A percentile compares a stretch with the other conserved stretches of the same genome.
phyloP scores from a whole-genome alignment of 1,140 invertebrate genomes.

The Phthorimaea operculella region DNA sequence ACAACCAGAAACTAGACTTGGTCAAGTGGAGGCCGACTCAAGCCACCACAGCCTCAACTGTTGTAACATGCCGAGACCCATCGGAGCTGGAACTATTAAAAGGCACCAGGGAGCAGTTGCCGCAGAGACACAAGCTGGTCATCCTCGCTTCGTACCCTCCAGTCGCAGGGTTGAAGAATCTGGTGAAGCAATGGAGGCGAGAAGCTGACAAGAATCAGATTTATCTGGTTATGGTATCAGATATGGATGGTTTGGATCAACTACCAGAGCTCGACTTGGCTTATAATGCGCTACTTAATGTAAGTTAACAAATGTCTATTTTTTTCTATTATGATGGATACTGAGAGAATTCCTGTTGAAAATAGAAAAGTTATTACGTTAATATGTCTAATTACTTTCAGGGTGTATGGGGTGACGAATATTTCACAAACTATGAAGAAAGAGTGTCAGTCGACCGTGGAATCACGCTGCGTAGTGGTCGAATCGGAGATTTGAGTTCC shows the following conservation, averaged over 20 bases:
- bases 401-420: slow-evolving; percentile 27
- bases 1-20: slow-evolving; percentile 10
- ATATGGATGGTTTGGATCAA: slow-evolving; percentile 17
- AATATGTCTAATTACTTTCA: neutral
- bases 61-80: slow-evolving; percentile 5
- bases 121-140: slow-evolving; percentile 9
- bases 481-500: slow-evolving; percentile 21
- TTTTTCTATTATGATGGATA: neutral
- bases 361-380: no score
- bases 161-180: slow-evolving; percentile 19
- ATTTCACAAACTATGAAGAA: slow-evolving; percentile 20
- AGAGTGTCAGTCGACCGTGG: neutral
- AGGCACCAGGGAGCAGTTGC: neutral
- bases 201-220: slow-evolving; percentile 21
- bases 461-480: slow-evolving; percentile 17
- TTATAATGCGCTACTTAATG: slow-evolving; percentile 28
- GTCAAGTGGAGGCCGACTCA: slow-evolving; percentile 15
- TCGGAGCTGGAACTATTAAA: neutral
- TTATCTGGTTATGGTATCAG: slow-evolving; percentile 23
- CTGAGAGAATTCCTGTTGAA: neutral
- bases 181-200: slow-evolving; percentile 42
- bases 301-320: slow-evolving; percentile 10
- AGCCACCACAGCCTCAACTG: neutral
- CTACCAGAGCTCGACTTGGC: slow-evolving; percentile 23
- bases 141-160: slow-evolving; percentile 5